A percentile compares a stretch with the other conserved stretches of the same genome.
These are phyloP conservation scores for Blastobasis adustella DNA, from an alignment of 2,888 invertebrate species.

Conservation along the genomic window DNA sequence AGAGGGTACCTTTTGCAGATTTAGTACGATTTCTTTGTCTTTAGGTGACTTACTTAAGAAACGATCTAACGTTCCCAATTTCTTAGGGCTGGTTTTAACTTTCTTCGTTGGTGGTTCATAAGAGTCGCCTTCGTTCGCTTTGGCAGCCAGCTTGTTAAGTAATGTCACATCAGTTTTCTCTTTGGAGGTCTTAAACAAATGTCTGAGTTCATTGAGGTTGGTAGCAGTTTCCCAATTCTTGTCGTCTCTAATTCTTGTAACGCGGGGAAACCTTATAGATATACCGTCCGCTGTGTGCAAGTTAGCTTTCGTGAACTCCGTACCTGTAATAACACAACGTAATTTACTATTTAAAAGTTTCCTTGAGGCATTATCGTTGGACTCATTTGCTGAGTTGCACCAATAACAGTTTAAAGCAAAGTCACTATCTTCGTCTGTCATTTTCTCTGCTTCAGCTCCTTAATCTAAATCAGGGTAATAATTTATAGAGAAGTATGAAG, in stretches of 20 bases:
- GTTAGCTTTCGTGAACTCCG: conserved; percentile 85
- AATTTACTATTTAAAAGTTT: conserved; percentile 2
- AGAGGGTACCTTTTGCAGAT: conserved; percentile 28
- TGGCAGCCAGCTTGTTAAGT: conserved; percentile 60
- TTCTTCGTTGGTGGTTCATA: conserved; percentile 37
- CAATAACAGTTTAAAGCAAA: no score
- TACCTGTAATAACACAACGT: conserved; percentile 57
- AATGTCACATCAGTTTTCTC: conserved; percentile 76
- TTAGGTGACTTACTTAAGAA: conserved; percentile 13
- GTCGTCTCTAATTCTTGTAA: conserved; percentile 87
- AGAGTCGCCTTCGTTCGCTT: conserved; percentile 25
- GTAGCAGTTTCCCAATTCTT: conserved; percentile 92
- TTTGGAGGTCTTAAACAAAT: conserved; percentile 81
- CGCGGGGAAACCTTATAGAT: conserved; percentile 94
- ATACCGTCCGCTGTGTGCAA: conserved; percentile 95
- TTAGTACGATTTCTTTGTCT: neutral
- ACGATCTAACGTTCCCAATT: conserved; percentile 15
- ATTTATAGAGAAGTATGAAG: no score
- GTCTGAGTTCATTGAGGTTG: conserved; percentile 81
- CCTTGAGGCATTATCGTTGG: no score
- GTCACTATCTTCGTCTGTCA: no score
- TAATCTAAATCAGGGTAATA: no score
- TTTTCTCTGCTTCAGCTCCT: no score
- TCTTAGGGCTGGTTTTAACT: conserved; percentile 35
- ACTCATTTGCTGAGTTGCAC: no score